Base-by-base conservation (phyloP, 2,113 vertebrate species). In the Chloropsis hardwickii region DNA sequence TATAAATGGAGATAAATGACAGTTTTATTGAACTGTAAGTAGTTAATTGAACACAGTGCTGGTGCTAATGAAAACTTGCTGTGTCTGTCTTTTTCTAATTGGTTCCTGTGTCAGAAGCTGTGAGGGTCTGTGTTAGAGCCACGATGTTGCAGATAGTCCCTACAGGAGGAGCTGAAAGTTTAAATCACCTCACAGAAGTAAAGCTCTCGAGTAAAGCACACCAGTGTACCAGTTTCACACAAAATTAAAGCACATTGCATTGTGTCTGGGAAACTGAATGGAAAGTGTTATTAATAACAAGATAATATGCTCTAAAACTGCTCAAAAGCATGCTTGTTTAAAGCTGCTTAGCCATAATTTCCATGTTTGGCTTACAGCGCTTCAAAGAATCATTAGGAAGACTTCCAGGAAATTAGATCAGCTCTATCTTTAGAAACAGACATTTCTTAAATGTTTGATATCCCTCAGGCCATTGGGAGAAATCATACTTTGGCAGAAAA, bases 381-480 rank as follows among this genome's bases (percentile, higher is more conserved):
- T 95, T 95, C 74, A 91, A 95, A 95, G 74, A 88, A 88, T 84
- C 77, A 82, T 95, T 95, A 95, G 90, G 85, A 96, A 92, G 64
- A 80, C 69, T 88, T 94, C 81, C 79, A 95, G 93, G 64, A 86
- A 91, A 96, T 95, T 77, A 96, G 81, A 92, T 95, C 64, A 83
- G 50, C 25, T 96, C 92, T 95, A 39, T 95, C 85, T 95, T 96
- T 95, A 95, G 93, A 88, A 93, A 58, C 90, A 95, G 74, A 25
- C 44, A 58, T 88, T 90, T 95, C 61, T 72, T 73, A 85, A 90
- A 90, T 95, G 74, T 91, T 95, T 96, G 44, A 85, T 80, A 72
- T 60, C 48, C 78, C 81, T 79, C 54, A 39, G 60, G 62, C 92
- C 92, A 10, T 82, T 70, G 54, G 15, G 31, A 47, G 39, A 62